A percentile compares a stretch with the other conserved stretches of the same genome.
phyloP scores from a whole-genome alignment of 2,888 invertebrate genomes.

The Protula sp. region DNA sequence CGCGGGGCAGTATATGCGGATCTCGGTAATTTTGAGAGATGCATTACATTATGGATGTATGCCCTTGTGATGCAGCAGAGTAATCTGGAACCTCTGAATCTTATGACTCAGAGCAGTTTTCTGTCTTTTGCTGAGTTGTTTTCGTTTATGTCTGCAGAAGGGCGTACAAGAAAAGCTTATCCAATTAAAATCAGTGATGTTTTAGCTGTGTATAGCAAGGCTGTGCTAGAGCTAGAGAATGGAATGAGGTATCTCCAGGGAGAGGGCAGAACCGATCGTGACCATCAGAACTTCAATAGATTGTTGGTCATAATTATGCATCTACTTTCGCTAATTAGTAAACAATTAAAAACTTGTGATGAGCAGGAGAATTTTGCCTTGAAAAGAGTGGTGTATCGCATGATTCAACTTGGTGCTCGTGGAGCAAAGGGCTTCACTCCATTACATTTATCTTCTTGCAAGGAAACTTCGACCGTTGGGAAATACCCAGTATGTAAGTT shows the following conservation, averaged over 20 bases:
- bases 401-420: slow-evolving; percentile 67
- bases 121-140: slow-evolving; percentile 87
- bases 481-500: slow-evolving; percentile 69
- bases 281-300: slow-evolving; percentile 73
- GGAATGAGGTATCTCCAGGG: slow-evolving; percentile 51
- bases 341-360: neutral
- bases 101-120: slow-evolving; percentile 89
- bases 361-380: slow-evolving; percentile 57
- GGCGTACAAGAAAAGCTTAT: slow-evolving; percentile 59
- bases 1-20: slow-evolving; percentile 91
- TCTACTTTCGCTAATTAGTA: slow-evolving; percentile 46
- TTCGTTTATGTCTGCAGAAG: slow-evolving; percentile 81
- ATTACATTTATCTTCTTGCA: slow-evolving; percentile 75
- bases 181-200: slow-evolving; percentile 78
- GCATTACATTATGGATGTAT: slow-evolving; percentile 93
- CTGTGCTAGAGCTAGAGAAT: slow-evolving; percentile 60
- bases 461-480: slow-evolving; percentile 66
- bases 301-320: slow-evolving; percentile 82
- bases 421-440: slow-evolving; percentile 51
- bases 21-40: slow-evolving; percentile 75
- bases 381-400: slow-evolving; percentile 67
- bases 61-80: slow-evolving; percentile 93
- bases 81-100: slow-evolving; percentile 85
- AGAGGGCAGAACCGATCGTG: slow-evolving; percentile 55
- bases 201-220: slow-evolving; percentile 74